These are phyloP conservation scores for Megamerina dolium DNA, from an alignment of 2,888 invertebrate species.

Conservation along the genomic window DNA sequence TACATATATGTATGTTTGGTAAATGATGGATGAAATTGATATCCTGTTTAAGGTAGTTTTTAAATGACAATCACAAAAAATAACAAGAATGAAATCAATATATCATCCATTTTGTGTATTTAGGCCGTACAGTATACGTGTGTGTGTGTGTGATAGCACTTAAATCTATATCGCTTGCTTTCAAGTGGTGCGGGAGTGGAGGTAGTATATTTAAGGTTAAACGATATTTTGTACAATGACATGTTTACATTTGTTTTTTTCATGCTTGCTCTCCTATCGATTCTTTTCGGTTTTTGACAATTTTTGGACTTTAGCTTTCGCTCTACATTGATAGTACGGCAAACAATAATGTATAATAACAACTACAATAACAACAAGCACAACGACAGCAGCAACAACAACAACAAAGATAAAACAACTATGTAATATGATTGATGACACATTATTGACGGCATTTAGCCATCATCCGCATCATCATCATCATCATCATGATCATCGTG, in stretches of 20 bases:
- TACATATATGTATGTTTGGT: no score
- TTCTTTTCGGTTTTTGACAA: no score
- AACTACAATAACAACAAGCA: slow-evolving; percentile 1
- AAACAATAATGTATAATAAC: no score
- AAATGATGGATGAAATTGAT: slow-evolving; percentile 20
- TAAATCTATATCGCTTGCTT: neutral
- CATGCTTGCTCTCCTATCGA: no score
- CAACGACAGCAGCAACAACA: slow-evolving; percentile 11
- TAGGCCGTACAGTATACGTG: slow-evolving; percentile 22
- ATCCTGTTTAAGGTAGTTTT: slow-evolving; percentile 19
- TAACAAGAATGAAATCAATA: no score
- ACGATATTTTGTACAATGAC: slow-evolving; percentile 39
- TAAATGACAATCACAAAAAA: slow-evolving; percentile 9
- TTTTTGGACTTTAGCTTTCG: no score
- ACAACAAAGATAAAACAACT: slow-evolving; percentile 10
- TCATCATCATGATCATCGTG: no score
- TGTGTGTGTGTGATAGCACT: neutral
- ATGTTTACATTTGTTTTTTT: slow-evolving; percentile 33
- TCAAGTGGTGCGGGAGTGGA: neutral
- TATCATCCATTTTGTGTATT: slow-evolving; percentile 20
- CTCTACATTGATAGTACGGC: no score
- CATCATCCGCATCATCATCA: no score
- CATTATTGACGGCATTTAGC: slow-evolving; percentile 35
- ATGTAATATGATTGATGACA: slow-evolving; percentile 41
- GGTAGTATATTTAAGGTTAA: slow-evolving; percentile 37